Evolutionary conservation across 37 sponge, comb jelly and placozoan species (phyloP).

Genomic region (Diacarnus erythraeanus): DNA sequence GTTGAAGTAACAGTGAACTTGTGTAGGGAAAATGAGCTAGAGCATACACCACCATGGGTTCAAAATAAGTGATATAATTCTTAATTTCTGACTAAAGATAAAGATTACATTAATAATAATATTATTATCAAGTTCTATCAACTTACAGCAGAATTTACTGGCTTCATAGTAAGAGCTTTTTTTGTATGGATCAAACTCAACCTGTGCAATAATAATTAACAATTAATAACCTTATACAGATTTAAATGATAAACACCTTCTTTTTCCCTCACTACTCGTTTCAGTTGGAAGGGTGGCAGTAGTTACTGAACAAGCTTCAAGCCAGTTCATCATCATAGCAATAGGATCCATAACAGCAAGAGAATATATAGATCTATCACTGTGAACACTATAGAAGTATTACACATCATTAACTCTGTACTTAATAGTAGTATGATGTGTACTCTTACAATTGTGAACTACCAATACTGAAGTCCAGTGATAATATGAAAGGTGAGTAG

Average conservation of each 20-base stretch:
- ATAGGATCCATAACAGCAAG: neutral
- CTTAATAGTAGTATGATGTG: neutral
- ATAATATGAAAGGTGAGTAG: slow-evolving; percentile 58
- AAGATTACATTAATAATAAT: neutral
- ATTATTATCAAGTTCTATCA: neutral
- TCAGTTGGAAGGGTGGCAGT: neutral
- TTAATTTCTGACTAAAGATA: slow-evolving; percentile 60
- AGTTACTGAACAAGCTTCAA: neutral
- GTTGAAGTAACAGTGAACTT: slow-evolving; percentile 55
- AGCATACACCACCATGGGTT: slow-evolving; percentile 72
- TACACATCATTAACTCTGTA: too few relatives aligned
- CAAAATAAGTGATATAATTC: slow-evolving; percentile 77
- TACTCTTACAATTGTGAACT: neutral
- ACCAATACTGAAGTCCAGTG: slow-evolving; percentile 10
- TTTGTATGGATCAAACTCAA: neutral
- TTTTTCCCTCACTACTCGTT: neutral
- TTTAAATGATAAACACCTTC: neutral
- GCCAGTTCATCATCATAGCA: slow-evolving; percentile 29
- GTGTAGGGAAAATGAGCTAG: slow-evolving; percentile 63
- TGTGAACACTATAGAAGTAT: neutral
- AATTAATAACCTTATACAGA: neutral
- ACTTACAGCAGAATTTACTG: slow-evolving; percentile 57
- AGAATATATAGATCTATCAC: neutral
- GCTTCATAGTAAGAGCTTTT: slow-evolving; percentile 37
- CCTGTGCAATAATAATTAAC: too few relatives aligned